A percentile compares a stretch with the other conserved stretches of the same genome.
phyloP scores from a whole-genome alignment of 2,797 vertebrate genomes.

The Pipistrellus pipistrellus region DNA sequence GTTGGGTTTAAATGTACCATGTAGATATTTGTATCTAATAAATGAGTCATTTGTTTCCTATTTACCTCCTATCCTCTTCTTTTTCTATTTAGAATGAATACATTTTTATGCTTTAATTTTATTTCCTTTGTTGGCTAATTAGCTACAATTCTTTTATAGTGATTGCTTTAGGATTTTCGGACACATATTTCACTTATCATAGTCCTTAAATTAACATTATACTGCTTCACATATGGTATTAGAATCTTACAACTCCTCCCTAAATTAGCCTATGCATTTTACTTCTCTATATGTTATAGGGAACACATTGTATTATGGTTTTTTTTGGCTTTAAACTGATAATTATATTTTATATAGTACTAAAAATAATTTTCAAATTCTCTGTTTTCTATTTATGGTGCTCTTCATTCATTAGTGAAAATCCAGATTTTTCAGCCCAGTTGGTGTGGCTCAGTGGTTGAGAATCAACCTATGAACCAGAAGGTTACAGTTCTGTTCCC shows the following conservation, averaged over 20 bases:
- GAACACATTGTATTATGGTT: background rate
- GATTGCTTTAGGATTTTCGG: background rate
- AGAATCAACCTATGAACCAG: too few relatives aligned
- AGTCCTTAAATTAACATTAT: background rate
- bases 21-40: background rate
- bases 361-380: background rate
- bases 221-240: background rate
- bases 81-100: background rate
- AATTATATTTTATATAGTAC: background rate
- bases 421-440: background rate
- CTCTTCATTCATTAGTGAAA: constrained; percentile 17
- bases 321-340: constrained; percentile 14
- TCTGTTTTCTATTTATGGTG: background rate
- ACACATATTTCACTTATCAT: background rate
- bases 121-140: constrained; percentile 4
- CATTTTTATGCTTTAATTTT: constrained; percentile 33
- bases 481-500: too few relatives aligned
- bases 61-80: background rate
- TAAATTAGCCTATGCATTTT: background rate
- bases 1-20: background rate
- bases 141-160: constrained; percentile 22
- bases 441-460: too few relatives aligned
- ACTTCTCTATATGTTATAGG: background rate
- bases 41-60: background rate
- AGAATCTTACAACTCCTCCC: background rate